Base-by-base conservation (phyloP, 2,797 vertebrate genomes). In the Sarcophilus harrisii region DNA sequence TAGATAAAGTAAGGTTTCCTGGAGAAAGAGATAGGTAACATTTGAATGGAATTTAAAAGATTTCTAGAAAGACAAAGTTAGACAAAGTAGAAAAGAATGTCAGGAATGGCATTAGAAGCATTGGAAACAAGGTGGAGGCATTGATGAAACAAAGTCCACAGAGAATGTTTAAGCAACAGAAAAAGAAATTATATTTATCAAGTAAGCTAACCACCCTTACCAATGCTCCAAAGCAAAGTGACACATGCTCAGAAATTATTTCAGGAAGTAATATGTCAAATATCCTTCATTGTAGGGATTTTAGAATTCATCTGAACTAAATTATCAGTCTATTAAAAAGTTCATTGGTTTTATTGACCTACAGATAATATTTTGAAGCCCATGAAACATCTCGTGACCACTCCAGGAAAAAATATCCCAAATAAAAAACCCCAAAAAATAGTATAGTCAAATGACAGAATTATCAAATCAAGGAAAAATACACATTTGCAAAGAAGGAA, bases 221-320 rank as follows among this genome's bases (percentile, higher is more conserved):
- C 30, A 96, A 93, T 60, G 45, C 58, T 30, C 45, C n/a, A 90
- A 89, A 32, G 55, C 91, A 18, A 94, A 95, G 66, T 93, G 92
- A 60, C 91, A 49, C 58, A 16, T 73, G 81, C 30, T 96, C 29
- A 62, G 93, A 95, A 93, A 30, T 92, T 95, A 57, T 91, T 90
- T 58, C 87, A 73, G 11, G n/a, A 3, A 14, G 21, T 90, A 93
- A 24, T n/a, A 91, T 54, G 21, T 93, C 29, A 90, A 45, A 30
- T 16, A 12, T 10, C 4, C 29, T 94, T 94, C 87, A 16, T 14
- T 54, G 3, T 29, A 49, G 13, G 87, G 87, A 29, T n/a, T 32
- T 93, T 91, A 90, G 0, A 18, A 2, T 94, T 92, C 18, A 92
- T 24, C 66, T 94, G 45, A 62, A 93, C 12, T 60, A 14, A 6